phyloP scores from a whole-genome alignment of 2,888 invertebrate species.

The Lysandra coridon region DNA sequence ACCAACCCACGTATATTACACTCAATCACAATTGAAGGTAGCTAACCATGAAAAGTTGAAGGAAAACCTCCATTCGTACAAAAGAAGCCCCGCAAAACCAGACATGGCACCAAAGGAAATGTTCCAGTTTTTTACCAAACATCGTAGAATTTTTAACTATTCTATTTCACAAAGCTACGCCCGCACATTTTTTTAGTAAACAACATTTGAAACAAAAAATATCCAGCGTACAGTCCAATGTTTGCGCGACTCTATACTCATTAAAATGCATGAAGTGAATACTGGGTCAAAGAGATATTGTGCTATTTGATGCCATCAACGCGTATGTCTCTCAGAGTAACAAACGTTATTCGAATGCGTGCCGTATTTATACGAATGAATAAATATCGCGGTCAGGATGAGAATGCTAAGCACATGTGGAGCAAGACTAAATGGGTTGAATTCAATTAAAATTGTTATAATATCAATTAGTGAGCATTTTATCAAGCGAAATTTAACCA shows the following conservation, averaged over 20 bases:
- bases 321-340: conserved; percentile 37
- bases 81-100: background rate
- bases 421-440: background rate
- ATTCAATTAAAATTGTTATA: background rate
- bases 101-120: conserved; percentile 20
- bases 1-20: background rate
- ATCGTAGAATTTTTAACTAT: conserved; percentile 37
- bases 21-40: background rate
- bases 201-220: conserved; percentile 41
- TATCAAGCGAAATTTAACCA: too few relatives aligned
- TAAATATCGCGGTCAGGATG: conserved; percentile 19
- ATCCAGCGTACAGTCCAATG: conserved; percentile 38
- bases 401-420: background rate
- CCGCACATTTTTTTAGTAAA: conserved; percentile 37
- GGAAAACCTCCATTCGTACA: background rate
- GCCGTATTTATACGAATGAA: background rate
- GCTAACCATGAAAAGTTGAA: background rate
- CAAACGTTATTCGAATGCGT: conserved; percentile 19
- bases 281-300: conserved; percentile 40
- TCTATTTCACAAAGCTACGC: conserved; percentile 40
- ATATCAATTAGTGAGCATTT: background rate
- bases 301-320: conserved; percentile 43
- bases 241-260: conserved; percentile 49
- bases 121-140: conserved; percentile 31
- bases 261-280: conserved; percentile 71